Conservation (phyloP, 2,888 invertebrate genomes). For the Papilio protenor region DNA sequence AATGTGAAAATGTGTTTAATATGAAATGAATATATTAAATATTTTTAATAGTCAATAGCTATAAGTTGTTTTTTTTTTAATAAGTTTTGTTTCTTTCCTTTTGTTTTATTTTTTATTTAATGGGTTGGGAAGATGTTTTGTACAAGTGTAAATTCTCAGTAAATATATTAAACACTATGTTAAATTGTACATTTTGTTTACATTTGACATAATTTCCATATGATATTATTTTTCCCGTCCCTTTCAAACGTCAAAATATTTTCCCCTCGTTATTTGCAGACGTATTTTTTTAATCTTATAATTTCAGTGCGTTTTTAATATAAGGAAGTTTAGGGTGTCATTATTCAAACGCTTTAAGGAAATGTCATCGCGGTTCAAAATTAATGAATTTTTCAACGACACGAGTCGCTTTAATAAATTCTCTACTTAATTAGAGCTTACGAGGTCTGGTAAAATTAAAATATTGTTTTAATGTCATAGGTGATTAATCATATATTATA, state of each 20-base stretch:
- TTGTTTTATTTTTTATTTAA: no score
- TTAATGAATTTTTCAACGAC: conserved; percentile 48
- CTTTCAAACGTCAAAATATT: neutral
- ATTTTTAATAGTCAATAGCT: no score
- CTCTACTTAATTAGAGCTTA: conserved; percentile 50
- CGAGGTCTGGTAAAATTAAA: neutral
- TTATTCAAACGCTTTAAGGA: conserved; percentile 25
- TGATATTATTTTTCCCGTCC: neutral
- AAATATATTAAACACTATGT: no score
- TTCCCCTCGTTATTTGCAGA: neutral
- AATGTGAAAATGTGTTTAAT: neutral
- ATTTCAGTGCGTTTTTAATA: conserved; percentile 8
- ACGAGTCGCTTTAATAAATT: conserved; percentile 50
- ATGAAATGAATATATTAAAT: neutral
- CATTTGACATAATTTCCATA: neutral
- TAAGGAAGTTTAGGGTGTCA: conserved; percentile 5
- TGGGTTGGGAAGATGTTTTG: no score
- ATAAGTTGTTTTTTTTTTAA: no score
- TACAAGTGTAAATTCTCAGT: no score
- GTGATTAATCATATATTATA: no score
- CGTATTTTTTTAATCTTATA: neutral
- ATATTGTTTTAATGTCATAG: no score
- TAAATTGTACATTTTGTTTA: no score
- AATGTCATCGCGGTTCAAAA: conserved; percentile 25
- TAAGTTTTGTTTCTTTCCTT: no score